Conservation (phyloP, 2,113 vertebrate genomes). For the Callocephalon fimbriatum region DNA sequence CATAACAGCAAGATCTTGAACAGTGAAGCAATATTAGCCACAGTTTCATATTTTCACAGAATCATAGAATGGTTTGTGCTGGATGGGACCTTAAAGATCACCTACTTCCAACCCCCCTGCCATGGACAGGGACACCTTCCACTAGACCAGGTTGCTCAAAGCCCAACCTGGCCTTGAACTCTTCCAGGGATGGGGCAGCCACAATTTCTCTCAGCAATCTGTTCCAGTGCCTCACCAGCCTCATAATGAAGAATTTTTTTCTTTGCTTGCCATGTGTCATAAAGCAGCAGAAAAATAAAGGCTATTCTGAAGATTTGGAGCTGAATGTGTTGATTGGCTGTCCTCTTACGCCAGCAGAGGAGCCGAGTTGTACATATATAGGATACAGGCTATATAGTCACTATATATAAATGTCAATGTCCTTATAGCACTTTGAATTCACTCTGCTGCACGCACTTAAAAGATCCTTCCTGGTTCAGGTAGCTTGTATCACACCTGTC, state of each 20-base stretch:
- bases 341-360: neutral
- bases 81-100: neutral
- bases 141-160: neutral
- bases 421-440: rapidly evolving
- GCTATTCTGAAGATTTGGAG: neutral
- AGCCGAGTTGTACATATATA: rapidly evolving
- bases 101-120: neutral
- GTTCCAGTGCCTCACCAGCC: neutral
- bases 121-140: neutral
- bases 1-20: rapidly evolving
- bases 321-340: neutral
- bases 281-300: neutral
- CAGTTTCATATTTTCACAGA: rapidly evolving
- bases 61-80: neutral
- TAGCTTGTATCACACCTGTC: neutral
- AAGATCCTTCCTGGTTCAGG: neutral
- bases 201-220: neutral
- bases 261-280: neutral
- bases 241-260: neutral
- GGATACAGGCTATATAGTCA: rapidly evolving
- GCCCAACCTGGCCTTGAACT: neutral
- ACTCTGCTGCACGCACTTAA: rapidly evolving
- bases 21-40: rapidly evolving
- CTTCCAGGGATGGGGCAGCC: neutral
- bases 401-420: neutral